phyloP scores from a whole-genome alignment of 1,140 invertebrate species.

The Pantala flavescens region DNA sequence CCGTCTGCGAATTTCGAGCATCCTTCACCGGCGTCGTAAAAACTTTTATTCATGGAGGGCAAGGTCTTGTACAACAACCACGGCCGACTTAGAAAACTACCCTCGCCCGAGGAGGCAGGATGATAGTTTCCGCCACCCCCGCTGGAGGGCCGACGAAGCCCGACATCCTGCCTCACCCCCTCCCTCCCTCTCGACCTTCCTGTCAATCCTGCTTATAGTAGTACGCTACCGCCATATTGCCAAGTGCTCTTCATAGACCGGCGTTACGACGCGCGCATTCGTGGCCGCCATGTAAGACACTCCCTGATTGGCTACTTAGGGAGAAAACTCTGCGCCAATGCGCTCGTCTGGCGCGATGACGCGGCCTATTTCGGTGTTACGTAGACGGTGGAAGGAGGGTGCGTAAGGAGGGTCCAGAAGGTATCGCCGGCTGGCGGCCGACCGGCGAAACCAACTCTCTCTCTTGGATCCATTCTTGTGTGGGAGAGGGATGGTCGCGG shows the following conservation, averaged over 20 bases:
- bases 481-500: neutral
- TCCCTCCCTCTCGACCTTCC: neutral
- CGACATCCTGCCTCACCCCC: neutral
- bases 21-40: no score
- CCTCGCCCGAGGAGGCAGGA: no score
- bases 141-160: neutral
- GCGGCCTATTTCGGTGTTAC: slow-evolving; percentile 2
- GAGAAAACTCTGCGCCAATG: neutral
- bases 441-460: neutral
- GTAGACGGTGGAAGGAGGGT: neutral
- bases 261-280: slow-evolving; percentile 1
- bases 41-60: no score
- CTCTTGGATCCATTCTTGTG: neutral
- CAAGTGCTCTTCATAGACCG: neutral
- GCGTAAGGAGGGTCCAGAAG: neutral
- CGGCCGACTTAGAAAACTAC: no score
- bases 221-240: slow-evolving; percentile 5
- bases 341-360: slow-evolving; percentile 5
- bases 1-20: no score
- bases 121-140: neutral
- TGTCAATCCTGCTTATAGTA: neutral
- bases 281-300: neutral
- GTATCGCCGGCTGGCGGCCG: neutral
- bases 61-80: no score
- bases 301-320: neutral